Base-by-base conservation (phyloP, 2,113 vertebrate genomes). In the Alectura lathami region DNA sequence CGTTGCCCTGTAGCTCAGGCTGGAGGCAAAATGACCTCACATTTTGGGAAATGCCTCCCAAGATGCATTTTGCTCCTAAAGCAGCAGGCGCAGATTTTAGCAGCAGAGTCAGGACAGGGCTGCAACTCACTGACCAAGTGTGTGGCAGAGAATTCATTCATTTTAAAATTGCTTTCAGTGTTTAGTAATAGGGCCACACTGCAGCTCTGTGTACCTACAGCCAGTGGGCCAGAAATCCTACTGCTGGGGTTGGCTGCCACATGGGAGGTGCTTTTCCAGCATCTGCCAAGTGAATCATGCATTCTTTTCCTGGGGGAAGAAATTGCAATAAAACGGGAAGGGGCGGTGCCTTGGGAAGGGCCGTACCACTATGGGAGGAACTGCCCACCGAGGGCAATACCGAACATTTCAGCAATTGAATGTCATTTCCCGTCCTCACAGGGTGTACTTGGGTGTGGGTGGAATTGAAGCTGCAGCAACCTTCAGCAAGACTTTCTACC, bases 181-280 rank as follows among this genome's bases (percentile, higher is more conserved):
- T 53, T 22, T 51, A 36, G 3, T 6, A 48, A 57, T 7, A 24
- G 18, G 21, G 47, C 68, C 82, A 89, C 3, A 0, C 43, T 26
- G 34, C 72, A 32, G 42, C 47, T 45, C 70, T 14, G 1, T 56
- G 3, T 24, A 48, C 72, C 82, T 67, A 9, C 4, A 67, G 72
- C 82, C 87, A 88, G n/a, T 3, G 51, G 78, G 88, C 47, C 87
- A 91, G 85, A 91, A 94, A 80, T 43, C 59, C 76, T 15, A 8
- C 27, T 1, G 0, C 54, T 64, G 1, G 0, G n/a, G 26, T 43
- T 1, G 0, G 2, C 8, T 51, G 38, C 70, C 45, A 7, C 50
- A 0, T 13, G 18, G 38, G 32, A 85, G 43, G 17, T 63, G 75
- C 66, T 85, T 38, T 36, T 27, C 48, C 32, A 68, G 57, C 75